Conservation (phyloP, 2,888 invertebrate species). For the Parnassius orleans region DNA sequence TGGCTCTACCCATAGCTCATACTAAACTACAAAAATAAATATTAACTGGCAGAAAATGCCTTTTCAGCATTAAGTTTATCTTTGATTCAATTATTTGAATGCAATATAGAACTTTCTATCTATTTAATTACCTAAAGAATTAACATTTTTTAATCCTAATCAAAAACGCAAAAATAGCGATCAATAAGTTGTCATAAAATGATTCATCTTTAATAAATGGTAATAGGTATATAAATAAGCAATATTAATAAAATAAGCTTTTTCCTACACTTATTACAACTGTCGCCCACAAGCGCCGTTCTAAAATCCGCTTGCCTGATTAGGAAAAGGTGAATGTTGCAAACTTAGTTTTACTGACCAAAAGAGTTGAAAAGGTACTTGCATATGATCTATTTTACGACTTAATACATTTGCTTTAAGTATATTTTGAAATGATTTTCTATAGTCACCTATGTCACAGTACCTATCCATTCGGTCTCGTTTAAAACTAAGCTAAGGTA, state of each 20-base stretch:
- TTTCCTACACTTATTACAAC: conserved; percentile 53
- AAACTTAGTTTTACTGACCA: conserved; percentile 49
- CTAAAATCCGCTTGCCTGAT: conserved; percentile 78
- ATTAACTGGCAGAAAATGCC: too few relatives aligned
- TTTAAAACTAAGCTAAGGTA: conserved; percentile 63
- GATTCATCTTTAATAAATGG: too few relatives aligned
- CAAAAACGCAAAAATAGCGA: too few relatives aligned
- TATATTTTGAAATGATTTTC: conserved; percentile 32
- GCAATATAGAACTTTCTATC: too few relatives aligned
- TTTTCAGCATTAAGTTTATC: too few relatives aligned
- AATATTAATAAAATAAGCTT: conserved; percentile 36
- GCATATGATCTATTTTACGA: conserved; percentile 17
- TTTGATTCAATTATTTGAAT: too few relatives aligned
- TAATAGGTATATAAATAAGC: conserved; percentile 12
- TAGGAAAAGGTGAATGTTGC: conserved; percentile 80
- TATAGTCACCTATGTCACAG: conserved; percentile 35
- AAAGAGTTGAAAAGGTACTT: conserved; percentile 30
- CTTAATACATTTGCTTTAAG: conserved; percentile 29
- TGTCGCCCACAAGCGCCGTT: conserved; percentile 71
- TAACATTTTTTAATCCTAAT: too few relatives aligned
- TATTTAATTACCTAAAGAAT: too few relatives aligned
- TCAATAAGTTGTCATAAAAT: too few relatives aligned
- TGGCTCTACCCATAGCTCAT: too few relatives aligned
- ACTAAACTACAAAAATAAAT: too few relatives aligned
- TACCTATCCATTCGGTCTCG: conserved; percentile 31